Percentiles rank a stretch among this genome's conserved stretches.
Evolutionary conservation across 1,140 invertebrate genomes (phyloP).

Genomic region (Papilio polyxenes): DNA sequence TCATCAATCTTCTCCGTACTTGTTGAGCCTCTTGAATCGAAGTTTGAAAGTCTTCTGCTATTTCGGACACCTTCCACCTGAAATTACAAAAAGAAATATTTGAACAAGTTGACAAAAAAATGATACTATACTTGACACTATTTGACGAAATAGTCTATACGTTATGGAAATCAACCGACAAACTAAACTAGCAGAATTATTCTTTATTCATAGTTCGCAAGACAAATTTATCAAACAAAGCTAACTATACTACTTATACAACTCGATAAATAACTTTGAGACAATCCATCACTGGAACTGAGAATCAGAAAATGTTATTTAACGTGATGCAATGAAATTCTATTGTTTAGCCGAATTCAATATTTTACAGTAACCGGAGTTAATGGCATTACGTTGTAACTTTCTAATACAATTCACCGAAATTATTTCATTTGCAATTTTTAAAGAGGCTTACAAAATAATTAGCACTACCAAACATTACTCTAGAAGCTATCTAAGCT

Average conservation of each 20-base stretch:
- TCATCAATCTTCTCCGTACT: slow-evolving; percentile 54
- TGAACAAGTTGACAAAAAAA: not conserved
- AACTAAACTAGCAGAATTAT: not conserved
- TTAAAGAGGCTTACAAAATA: not conserved
- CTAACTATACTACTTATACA: too few species aligned
- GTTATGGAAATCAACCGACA: too few species aligned
- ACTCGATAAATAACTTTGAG: not conserved
- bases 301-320: slow-evolving; percentile 22
- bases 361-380: slow-evolving; percentile 8
- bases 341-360: slow-evolving; percentile 24
- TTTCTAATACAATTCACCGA: not conserved
- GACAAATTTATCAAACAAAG: not conserved
- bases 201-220: not conserved
- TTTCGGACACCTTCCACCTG: slow-evolving; percentile 65
- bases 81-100: slow-evolving; percentile 42
- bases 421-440: not conserved
- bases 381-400: slow-evolving; percentile 6
- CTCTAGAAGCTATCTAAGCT: not conserved
- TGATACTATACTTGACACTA: not conserved
- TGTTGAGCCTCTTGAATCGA: slow-evolving; percentile 49
- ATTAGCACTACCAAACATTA: not conserved
- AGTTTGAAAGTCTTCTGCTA: slow-evolving; percentile 59
- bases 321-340: slow-evolving; percentile 20
- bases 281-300: not conserved
- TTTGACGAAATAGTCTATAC: too few species aligned